Conservation (phyloP, 2,888 invertebrate species). For the Cryptocephalus primarius region DNA sequence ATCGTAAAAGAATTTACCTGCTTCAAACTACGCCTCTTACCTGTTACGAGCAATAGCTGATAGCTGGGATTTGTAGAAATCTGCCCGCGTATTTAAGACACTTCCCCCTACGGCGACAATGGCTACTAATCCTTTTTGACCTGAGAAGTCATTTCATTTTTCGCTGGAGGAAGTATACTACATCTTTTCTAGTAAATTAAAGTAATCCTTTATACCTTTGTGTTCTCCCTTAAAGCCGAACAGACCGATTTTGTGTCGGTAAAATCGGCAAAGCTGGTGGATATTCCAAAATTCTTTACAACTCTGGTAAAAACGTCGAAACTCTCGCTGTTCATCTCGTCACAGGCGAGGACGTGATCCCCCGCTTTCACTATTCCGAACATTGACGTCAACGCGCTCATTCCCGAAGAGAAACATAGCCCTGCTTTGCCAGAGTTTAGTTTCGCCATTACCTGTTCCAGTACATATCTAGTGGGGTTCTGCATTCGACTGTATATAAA, state of each 20-base stretch:
- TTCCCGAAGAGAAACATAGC: conserved; percentile 74
- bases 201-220: neutral
- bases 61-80: too few relatives aligned
- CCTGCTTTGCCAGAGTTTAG: conserved; percentile 81
- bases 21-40: too few relatives aligned
- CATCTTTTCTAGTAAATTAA: too few relatives aligned
- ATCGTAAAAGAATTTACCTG: too few relatives aligned
- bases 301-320: conserved; percentile 52
- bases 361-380: conserved; percentile 64
- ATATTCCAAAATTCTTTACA: conserved; percentile 52
- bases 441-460: conserved; percentile 82
- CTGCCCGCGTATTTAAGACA: too few relatives aligned
- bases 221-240: neutral
- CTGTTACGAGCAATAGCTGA: too few relatives aligned
- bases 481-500: conserved; percentile 88
- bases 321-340: conserved; percentile 92
- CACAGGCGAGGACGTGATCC: conserved; percentile 80
- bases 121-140: too few relatives aligned
- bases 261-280: conserved; percentile 37
- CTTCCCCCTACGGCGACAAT: too few relatives aligned
- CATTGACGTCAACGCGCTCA: conserved; percentile 72
- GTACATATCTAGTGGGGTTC: conserved; percentile 80
- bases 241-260: neutral
- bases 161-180: too few relatives aligned
- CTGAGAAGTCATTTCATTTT: too few relatives aligned